Evolutionary conservation across 2,113 vertebrate species (phyloP).

Genomic region (Calonectris borealis): DNA sequence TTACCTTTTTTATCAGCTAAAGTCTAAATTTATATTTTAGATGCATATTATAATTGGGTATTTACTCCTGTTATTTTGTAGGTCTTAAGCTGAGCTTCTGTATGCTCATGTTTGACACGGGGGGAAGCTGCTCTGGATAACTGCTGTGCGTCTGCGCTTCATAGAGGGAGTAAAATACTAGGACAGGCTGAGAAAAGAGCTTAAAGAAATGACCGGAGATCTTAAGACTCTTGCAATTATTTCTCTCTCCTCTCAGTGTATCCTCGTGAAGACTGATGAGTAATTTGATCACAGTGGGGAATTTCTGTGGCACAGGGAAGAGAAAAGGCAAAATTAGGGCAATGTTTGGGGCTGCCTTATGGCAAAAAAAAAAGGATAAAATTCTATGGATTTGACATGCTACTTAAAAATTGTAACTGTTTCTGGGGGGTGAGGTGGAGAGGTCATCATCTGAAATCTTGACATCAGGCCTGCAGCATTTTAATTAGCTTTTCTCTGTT

Average conservation of each 20-base stretch:
- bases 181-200: neutral
- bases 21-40: neutral
- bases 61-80: neutral
- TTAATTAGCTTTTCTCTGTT: neutral
- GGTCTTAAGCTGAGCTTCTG: neutral
- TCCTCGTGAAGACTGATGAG: neutral
- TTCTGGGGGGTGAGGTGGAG: neutral
- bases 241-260: neutral
- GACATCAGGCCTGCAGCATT: neutral
- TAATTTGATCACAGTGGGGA: neutral
- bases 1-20: neutral
- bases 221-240: neutral
- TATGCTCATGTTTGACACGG: accelerated
- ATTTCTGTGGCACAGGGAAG: neutral
- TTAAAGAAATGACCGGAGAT: neutral
- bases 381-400: neutral
- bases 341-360: neutral
- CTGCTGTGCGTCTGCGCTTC: accelerated
- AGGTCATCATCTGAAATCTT: neutral
- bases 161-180: neutral
- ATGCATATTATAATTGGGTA: neutral
- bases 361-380: neutral
- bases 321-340: neutral
- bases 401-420: neutral
- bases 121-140: neutral